Conservation (phyloP, 2,113 vertebrate genomes). For the Myrmecophaga tridactyla region DNA sequence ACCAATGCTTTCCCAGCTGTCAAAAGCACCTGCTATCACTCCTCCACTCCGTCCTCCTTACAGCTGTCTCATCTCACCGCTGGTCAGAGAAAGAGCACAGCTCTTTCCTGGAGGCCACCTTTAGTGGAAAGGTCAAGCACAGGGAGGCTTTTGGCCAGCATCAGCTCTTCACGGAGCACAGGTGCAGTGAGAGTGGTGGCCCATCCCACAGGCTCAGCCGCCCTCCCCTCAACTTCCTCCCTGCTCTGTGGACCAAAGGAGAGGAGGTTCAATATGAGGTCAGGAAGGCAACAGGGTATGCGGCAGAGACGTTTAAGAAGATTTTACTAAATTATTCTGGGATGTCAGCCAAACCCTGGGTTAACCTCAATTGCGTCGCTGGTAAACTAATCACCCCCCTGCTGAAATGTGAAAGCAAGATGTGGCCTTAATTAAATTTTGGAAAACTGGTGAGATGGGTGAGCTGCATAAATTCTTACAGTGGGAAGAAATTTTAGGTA, state of each 20-base stretch:
- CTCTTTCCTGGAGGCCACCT: background rate
- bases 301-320: background rate
- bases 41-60: background rate
- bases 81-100: background rate
- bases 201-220: background rate
- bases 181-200: rapidly evolving
- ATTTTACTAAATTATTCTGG: constrained; percentile 48
- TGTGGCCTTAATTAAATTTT: background rate
- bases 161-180: background rate
- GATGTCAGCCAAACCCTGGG: constrained; percentile 61
- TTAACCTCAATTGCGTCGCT: constrained; percentile 64
- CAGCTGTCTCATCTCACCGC: constrained; percentile 20
- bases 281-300: background rate
- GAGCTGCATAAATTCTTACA: background rate
- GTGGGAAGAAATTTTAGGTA: background rate
- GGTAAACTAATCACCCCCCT: constrained; percentile 52
- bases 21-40: constrained; percentile 54
- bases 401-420: constrained; percentile 23
- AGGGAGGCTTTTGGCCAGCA: background rate
- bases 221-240: background rate
- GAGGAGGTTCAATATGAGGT: background rate
- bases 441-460: background rate
- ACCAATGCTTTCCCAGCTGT: constrained; percentile 64
- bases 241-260: background rate
- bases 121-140: background rate